phyloP scores from a whole-genome alignment of 2,888 invertebrate species.

The Schrankia costaestrigalis region DNA sequence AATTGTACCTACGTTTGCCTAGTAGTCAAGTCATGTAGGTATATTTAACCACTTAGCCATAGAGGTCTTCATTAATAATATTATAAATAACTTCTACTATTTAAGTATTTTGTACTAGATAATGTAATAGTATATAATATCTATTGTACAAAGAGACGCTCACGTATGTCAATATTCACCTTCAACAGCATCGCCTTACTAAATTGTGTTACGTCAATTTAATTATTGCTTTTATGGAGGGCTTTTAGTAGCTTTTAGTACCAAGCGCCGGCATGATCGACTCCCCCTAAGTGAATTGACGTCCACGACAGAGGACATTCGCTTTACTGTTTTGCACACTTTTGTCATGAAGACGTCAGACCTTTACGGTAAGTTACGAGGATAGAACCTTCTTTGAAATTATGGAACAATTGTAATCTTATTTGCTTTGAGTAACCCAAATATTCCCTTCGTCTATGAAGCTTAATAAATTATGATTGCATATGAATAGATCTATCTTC shows the following conservation, averaged over 20 bases:
- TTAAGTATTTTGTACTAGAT: too few species aligned
- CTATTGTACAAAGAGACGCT: constrained; percentile 22
- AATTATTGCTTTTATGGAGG: constrained; percentile 81
- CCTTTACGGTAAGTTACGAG: constrained; percentile 5
- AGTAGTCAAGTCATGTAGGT: too few species aligned
- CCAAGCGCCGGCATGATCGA: constrained; percentile 75
- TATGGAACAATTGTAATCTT: constrained; percentile 6
- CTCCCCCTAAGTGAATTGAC: constrained; percentile 77
- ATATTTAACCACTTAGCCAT: too few species aligned
- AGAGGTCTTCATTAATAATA: too few species aligned
- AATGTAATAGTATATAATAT: constrained; percentile 24
- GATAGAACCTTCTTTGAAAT: neutral
- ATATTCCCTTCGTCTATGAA: too few species aligned
- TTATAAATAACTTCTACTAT: too few species aligned
- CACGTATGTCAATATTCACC: constrained; percentile 36
- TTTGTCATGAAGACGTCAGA: constrained; percentile 16
- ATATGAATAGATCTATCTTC: too few species aligned
- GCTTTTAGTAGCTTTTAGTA: constrained; percentile 82
- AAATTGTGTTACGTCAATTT: constrained; percentile 79
- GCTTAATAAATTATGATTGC: too few species aligned
- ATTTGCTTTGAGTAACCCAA: too few species aligned
- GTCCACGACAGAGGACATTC: constrained; percentile 54
- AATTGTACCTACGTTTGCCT: too few species aligned
- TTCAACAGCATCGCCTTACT: constrained; percentile 68
- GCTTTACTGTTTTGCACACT: constrained; percentile 44